Percentiles rank a stretch among this genome's conserved stretches.
Evolutionary conservation across 2,888 invertebrate species (phyloP).

Genomic region (Agrochola lychnidis): DNA sequence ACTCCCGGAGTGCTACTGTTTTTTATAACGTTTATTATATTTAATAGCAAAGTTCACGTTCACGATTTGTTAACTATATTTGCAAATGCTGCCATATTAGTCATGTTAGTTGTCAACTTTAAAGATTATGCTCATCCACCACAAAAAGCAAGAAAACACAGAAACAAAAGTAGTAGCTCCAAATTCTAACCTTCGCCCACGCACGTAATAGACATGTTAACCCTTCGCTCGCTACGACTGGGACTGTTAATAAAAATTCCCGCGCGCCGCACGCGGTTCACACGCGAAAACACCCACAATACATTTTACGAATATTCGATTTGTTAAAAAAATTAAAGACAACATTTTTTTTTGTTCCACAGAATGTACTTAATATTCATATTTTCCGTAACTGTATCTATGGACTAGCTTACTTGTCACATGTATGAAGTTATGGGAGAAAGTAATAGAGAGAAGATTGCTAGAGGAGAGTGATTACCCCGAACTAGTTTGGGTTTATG

Average conservation of each 20-base stretch:
- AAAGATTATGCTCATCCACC: not conserved
- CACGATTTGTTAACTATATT: not conserved
- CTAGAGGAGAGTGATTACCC: too few relatives aligned
- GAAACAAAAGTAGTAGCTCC: conserved; percentile 5
- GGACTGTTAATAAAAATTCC: conserved; percentile 72
- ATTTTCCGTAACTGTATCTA: not conserved
- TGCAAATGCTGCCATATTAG: too few relatives aligned
- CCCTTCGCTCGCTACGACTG: conserved; percentile 50
- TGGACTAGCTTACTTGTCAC: too few relatives aligned
- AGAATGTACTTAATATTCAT: not conserved
- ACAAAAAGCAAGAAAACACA: not conserved
- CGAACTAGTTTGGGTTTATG: too few relatives aligned
- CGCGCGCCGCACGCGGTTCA: conserved; percentile 64
- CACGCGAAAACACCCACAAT: conserved; percentile 55
- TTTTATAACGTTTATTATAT: not conserved
- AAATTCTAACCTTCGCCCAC: conserved; percentile 23
- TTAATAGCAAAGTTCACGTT: not conserved
- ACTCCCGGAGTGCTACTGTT: too few relatives aligned
- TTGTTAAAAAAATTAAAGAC: conserved; percentile 29
- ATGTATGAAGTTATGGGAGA: too few relatives aligned
- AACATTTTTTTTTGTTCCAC: not conserved
- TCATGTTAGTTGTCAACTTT: not conserved
- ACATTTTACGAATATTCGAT: conserved; percentile 56
- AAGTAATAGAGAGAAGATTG: too few relatives aligned
- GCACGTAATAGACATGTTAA: conserved; percentile 69